Evolutionary conservation across 2,888 invertebrate species (phyloP).

Genomic region (Crossocerus cetratus): DNA sequence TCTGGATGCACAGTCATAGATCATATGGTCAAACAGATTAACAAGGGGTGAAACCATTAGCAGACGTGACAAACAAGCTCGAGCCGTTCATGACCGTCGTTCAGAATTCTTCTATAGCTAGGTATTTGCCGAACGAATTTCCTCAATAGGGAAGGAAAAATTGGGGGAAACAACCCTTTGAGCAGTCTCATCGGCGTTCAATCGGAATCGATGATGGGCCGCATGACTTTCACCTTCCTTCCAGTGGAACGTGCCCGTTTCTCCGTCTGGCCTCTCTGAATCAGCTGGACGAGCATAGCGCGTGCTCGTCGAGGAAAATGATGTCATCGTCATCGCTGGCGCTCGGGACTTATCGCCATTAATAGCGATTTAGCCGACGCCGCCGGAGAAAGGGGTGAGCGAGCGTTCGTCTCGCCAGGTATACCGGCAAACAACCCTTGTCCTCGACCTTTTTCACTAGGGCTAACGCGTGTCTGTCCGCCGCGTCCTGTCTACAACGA

Average conservation of each 20-base stretch:
- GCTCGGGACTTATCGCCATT: slow-evolving; percentile 26
- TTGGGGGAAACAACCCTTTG: neutral
- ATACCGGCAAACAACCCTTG: slow-evolving; percentile 42
- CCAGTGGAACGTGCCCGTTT: neutral
- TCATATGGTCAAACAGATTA: no score
- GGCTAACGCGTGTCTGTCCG: slow-evolving; percentile 36
- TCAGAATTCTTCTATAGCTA: no score
- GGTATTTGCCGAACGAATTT: neutral
- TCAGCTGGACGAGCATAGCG: no score
- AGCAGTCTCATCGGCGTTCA: no score
- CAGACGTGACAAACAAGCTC: no score
- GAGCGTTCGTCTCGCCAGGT: slow-evolving; percentile 24
- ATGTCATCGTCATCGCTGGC: slow-evolving; percentile 20
- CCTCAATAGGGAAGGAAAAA: neutral
- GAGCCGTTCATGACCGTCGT: no score
- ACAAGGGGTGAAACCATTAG: no score
- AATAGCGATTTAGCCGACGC: slow-evolving; percentile 46
- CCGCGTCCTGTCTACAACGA: slow-evolving; percentile 22
- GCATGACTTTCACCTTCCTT: slow-evolving; percentile 29
- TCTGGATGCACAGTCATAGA: no score
- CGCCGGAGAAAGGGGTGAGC: slow-evolving; percentile 23
- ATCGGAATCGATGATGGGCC: slow-evolving; percentile 1
- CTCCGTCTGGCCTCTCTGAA: no score
- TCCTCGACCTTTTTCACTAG: slow-evolving; percentile 10
- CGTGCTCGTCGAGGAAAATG: slow-evolving; percentile 25